phyloP scores from a whole-genome alignment of 2,888 invertebrate species.

The Synergus japonicus region DNA sequence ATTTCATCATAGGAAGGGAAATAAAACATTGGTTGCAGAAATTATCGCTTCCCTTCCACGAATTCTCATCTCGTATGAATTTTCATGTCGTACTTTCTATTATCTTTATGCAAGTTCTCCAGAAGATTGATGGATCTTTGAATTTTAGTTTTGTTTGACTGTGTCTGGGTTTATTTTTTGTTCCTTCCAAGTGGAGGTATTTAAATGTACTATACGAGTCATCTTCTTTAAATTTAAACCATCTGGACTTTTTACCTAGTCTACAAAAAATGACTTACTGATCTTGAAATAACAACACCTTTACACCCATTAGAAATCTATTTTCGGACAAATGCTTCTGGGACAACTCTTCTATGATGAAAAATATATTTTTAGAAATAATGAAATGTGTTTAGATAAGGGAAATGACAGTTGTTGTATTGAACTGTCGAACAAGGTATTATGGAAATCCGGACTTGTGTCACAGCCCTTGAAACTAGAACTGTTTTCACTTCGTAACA shows the following conservation, averaged over 20 bases:
- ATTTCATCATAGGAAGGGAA: too few species aligned
- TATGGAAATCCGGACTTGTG: neutral
- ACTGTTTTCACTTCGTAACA: neutral
- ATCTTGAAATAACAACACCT: neutral
- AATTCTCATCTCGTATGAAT: too few species aligned
- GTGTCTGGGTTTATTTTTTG: neutral
- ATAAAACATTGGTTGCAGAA: too few species aligned
- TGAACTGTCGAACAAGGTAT: neutral
- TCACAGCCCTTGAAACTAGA: neutral
- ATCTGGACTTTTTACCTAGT: neutral
- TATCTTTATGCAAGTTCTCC: too few species aligned
- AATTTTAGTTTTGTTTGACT: neutral
- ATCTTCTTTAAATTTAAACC: neutral
- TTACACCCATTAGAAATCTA: neutral
- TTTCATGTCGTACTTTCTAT: too few species aligned
- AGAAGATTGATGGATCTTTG: too few species aligned
- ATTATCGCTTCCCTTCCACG: too few species aligned
- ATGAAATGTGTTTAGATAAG: neutral
- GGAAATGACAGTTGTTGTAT: neutral
- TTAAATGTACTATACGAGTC: neutral
- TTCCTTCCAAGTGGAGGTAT: neutral
- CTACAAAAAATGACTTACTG: slow-evolving; percentile 1
- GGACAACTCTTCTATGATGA: neutral
- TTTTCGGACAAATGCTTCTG: neutral
- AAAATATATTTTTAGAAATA: slow-evolving; percentile 1